Evolutionary conservation across 1,140 invertebrate genomes (phyloP).

Genomic region (Pogonomyrmex barbatus): DNA sequence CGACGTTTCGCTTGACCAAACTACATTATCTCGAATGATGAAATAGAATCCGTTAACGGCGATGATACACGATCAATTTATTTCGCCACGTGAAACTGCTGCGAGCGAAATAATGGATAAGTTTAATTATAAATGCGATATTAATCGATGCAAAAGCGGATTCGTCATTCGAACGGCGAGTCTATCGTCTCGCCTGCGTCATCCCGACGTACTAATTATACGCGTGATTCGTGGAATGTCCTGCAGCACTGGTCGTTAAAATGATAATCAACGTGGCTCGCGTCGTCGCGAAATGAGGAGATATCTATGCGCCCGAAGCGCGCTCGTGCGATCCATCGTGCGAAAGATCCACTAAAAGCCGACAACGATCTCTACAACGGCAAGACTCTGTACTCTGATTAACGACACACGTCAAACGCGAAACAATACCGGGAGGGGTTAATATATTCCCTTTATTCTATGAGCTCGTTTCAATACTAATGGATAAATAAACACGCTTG

Average conservation of each 20-base stretch:
- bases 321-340: not conserved
- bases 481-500: constrained; percentile 38
- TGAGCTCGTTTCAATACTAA: constrained; percentile 15
- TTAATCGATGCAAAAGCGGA: constrained; percentile 6
- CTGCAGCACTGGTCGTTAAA: constrained; percentile 15
- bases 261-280: constrained; percentile 24
- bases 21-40: not conserved
- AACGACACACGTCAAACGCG: not conserved
- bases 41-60: not conserved
- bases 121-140: not conserved
- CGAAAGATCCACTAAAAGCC: not conserved
- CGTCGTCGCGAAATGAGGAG: constrained; percentile 10
- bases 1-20: not conserved
- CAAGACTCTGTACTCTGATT: not conserved
- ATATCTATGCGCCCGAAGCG: not conserved
- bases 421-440: not conserved
- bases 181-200: not conserved
- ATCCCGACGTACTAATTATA: not conserved
- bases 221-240: constrained; percentile 6
- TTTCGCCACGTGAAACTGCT: not conserved
- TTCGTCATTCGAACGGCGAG: not conserved
- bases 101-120: not conserved
- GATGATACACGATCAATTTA: not conserved
- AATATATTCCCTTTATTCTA: not conserved
- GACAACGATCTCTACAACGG: constrained; percentile 16